These are phyloP conservation scores for Xenopus petersii DNA, from an alignment of 2,797 vertebrate genomes.

Conservation along the genomic window DNA sequence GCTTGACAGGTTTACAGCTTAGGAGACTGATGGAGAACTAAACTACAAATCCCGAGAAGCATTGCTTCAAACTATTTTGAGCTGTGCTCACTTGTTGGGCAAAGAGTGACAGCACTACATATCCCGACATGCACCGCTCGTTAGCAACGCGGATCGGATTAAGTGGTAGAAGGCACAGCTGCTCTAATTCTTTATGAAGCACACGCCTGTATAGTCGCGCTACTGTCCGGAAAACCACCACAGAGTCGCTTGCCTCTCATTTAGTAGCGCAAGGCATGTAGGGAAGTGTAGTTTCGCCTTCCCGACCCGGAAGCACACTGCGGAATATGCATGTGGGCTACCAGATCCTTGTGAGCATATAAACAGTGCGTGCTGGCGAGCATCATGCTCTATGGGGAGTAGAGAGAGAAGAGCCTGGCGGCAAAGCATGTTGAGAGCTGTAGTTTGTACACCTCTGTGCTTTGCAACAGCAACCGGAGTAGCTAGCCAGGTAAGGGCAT, in stretches of 20 bases:
- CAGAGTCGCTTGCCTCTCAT: no score
- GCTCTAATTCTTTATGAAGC: no score
- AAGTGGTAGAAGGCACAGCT: no score
- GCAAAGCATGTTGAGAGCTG: conserved; percentile 18
- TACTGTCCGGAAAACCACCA: no score
- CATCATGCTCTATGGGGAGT: background rate
- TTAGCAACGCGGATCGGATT: no score
- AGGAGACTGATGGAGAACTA: background rate
- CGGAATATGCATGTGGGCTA: no score
- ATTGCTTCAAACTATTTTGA: background rate
- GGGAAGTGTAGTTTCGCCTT: conserved; percentile 15
- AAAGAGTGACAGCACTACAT: background rate
- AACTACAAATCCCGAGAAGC: conserved; percentile 23
- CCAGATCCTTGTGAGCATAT: no score
- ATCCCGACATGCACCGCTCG: background rate
- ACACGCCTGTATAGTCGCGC: background rate
- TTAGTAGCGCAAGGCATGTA: background rate
- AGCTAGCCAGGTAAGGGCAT: conserved; percentile 8
- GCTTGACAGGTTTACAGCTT: background rate
- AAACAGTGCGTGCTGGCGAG: no score
- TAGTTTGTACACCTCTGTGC: background rate
- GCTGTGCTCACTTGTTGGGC: background rate
- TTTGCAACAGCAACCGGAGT: background rate
- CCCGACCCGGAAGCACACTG: background rate
- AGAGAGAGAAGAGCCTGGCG: background rate